A percentile compares a stretch with the other conserved stretches of the same genome.
These are phyloP conservation scores for Actias luna DNA, from an alignment of 2,888 invertebrate species.

Conservation along the genomic window DNA sequence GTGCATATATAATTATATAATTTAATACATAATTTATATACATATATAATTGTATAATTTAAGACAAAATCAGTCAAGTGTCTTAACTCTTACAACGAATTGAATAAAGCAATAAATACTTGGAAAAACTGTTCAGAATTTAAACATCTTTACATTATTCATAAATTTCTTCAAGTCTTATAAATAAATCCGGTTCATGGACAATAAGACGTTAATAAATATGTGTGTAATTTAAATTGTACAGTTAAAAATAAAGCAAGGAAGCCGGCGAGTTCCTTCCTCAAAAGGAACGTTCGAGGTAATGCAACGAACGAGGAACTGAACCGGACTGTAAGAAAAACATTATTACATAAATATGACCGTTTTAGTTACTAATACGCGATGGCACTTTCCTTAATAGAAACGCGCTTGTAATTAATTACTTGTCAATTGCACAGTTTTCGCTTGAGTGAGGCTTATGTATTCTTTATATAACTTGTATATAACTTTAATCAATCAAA, in stretches of 20 bases:
- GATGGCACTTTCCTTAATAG: not conserved
- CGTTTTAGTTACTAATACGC: not conserved
- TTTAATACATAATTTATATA: too few species aligned
- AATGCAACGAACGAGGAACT: conserved; percentile 46
- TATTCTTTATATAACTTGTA: not conserved
- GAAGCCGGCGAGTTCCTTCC: conserved; percentile 43
- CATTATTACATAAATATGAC: conserved; percentile 22
- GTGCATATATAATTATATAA: too few species aligned
- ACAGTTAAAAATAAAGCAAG: conserved; percentile 39
- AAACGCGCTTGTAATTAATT: conserved; percentile 1
- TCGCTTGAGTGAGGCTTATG: not conserved
- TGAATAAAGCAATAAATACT: conserved; percentile 8
- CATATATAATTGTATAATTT: too few species aligned
- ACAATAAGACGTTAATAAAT: conserved; percentile 15
- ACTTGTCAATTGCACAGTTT: conserved; percentile 4
- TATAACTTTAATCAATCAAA: not conserved
- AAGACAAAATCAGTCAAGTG: not conserved
- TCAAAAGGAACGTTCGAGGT: conserved; percentile 41
- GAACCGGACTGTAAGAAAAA: conserved; percentile 33
- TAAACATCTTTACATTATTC: not conserved
- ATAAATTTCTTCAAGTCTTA: conserved; percentile 1
- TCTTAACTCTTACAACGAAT: not conserved
- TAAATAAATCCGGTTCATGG: not conserved
- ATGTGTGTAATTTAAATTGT: conserved; percentile 35
- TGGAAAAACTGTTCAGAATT: not conserved